Evolutionary conservation across 2,888 invertebrate genomes (phyloP).

Genomic region (Scaptodrosophila latifasciaeformis): DNA sequence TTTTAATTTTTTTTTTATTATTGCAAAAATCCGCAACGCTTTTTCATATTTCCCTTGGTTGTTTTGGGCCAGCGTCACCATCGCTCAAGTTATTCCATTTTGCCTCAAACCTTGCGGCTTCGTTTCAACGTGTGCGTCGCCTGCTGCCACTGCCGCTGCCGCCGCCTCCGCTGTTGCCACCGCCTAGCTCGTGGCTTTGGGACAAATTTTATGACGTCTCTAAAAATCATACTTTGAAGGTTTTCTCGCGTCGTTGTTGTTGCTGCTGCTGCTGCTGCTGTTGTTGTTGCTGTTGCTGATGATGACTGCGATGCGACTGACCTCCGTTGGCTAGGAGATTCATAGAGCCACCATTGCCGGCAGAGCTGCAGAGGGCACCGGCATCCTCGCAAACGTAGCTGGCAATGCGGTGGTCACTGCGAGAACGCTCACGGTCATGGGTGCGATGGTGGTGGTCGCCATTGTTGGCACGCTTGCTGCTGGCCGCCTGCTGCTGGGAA

Average conservation of each 20-base stretch:
- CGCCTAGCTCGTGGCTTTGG: conserved; percentile 51
- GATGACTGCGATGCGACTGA: conserved; percentile 35
- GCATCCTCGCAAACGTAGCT: conserved; percentile 66
- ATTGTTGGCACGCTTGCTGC: conserved; percentile 56
- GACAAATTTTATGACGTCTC: conserved; percentile 76
- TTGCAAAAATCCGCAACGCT: conserved; percentile 68
- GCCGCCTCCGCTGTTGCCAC: conserved; percentile 22
- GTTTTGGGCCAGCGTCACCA: conserved; percentile 3
- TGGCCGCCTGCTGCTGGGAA: conserved; percentile 71
- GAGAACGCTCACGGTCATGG: conserved; percentile 67
- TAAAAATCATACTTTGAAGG: conserved; percentile 76
- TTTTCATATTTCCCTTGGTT: conserved; percentile 11
- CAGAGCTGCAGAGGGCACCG: conserved; percentile 37
- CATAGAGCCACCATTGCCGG: conserved; percentile 43
- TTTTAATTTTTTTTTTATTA: conserved; percentile 36
- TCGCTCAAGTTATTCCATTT: no score
- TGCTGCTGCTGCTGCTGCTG: conserved; percentile 70
- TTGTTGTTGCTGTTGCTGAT: conserved; percentile 46
- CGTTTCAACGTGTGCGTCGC: conserved; percentile 50
- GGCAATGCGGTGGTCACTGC: conserved; percentile 70
- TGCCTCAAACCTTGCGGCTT: conserved; percentile 19
- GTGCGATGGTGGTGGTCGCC: conserved; percentile 48
- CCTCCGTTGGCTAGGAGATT: conserved; percentile 35
- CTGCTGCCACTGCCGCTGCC: conserved; percentile 24
- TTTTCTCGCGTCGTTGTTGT: conserved; percentile 74